Evolutionary conservation across 2,888 invertebrate genomes (phyloP).

Genomic region (Perizoma affinitatum): DNA sequence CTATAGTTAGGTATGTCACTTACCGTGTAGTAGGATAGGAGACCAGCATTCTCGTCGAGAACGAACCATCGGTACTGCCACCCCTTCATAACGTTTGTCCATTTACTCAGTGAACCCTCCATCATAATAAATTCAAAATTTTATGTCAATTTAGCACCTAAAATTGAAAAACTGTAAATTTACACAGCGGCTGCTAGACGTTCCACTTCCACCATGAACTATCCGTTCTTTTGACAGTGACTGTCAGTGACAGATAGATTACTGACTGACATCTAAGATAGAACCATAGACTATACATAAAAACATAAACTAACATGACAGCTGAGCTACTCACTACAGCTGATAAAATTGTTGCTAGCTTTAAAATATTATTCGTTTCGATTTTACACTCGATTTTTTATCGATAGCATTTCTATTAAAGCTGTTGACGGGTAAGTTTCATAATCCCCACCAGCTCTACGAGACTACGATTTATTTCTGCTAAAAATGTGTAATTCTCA

Average conservation of each 20-base stretch:
- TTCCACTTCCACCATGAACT: conserved; percentile 59
- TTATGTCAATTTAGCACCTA: conserved; percentile 66
- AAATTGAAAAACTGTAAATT: conserved; percentile 70
- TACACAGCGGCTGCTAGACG: conserved; percentile 62
- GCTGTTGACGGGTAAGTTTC: too few relatives aligned
- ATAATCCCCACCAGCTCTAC: too few relatives aligned
- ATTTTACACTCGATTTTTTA: not conserved
- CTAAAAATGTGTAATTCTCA: too few relatives aligned
- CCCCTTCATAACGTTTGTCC: conserved; percentile 99
- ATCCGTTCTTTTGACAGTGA: conserved; percentile 71
- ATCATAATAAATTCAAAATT: conserved; percentile 83
- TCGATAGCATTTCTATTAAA: not conserved
- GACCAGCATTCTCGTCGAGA: conserved; percentile 97
- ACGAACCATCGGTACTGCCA: conserved; percentile 99
- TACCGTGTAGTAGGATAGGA: conserved; percentile 98
- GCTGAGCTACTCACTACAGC: conserved; percentile 42
- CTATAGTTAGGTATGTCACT: conserved; percentile 78
- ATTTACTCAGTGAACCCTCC: conserved; percentile 98
- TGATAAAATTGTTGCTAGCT: conserved; percentile 46
- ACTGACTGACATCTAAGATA: too few relatives aligned
- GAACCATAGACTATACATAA: too few relatives aligned
- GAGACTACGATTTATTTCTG: too few relatives aligned
- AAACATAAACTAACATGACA: not conserved
- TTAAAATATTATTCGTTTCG: conserved; percentile 11
- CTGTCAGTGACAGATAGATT: conserved; percentile 41